These are phyloP conservation scores for Protobothrops mucrosquamatus DNA, from an alignment of 2,113 vertebrate species.

Conservation along the genomic window DNA sequence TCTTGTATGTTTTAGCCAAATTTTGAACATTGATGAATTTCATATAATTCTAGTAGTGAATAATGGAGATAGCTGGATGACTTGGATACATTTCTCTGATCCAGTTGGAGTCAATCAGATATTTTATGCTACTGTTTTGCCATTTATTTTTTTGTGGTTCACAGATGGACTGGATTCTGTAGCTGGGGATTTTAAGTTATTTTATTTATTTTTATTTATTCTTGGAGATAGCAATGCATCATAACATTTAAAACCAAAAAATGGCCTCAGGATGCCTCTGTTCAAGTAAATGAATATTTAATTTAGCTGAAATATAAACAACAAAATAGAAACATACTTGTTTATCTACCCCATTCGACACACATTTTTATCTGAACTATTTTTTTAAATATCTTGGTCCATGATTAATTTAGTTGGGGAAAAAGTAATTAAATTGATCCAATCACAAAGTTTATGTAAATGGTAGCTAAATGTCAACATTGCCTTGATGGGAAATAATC, in stretches of 20 bases:
- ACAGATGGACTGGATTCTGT: background rate
- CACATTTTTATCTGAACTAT: background rate
- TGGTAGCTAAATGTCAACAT: background rate
- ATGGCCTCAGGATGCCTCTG: background rate
- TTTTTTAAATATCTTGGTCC: background rate
- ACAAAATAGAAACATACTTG: background rate
- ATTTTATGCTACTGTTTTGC: background rate
- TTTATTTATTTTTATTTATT: background rate
- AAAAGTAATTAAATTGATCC: background rate
- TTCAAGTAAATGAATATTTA: background rate
- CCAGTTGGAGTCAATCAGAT: background rate
- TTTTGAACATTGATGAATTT: background rate
- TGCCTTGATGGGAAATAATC: background rate
- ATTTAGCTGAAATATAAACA: background rate
- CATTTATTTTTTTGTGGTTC: background rate
- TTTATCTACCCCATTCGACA: background rate
- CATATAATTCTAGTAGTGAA: background rate
- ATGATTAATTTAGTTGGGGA: background rate
- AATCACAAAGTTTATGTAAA: background rate
- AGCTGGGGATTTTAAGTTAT: background rate
- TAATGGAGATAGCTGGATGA: background rate
- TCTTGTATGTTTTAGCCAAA: background rate
- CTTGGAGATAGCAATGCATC: background rate
- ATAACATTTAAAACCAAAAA: background rate
- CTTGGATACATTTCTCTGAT: background rate